phyloP scores from a whole-genome alignment of 2,888 invertebrate species.

The Abscondita cerata region DNA sequence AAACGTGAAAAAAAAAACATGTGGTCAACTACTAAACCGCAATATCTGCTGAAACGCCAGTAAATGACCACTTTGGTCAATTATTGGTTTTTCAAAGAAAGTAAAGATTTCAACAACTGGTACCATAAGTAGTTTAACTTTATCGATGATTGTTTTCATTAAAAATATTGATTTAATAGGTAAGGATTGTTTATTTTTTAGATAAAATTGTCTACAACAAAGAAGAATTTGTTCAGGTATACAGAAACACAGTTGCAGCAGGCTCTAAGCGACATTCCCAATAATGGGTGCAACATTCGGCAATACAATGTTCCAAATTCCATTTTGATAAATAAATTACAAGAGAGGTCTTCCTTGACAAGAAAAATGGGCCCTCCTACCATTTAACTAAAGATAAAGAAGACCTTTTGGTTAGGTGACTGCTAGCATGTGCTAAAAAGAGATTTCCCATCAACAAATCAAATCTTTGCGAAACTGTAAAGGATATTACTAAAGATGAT shows the following conservation, averaged over 20 bases:
- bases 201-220: too few relatives aligned
- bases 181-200: too few relatives aligned
- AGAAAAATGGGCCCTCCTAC: slow-evolving; percentile 29
- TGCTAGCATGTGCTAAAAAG: slow-evolving; percentile 25
- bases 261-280: slow-evolving; percentile 11
- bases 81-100: too few relatives aligned
- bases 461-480: slow-evolving; percentile 32
- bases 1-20: too few relatives aligned
- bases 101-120: too few relatives aligned
- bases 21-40: too few relatives aligned
- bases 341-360: slow-evolving; percentile 24
- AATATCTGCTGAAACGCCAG: too few relatives aligned
- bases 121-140: too few relatives aligned
- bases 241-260: slow-evolving; percentile 12
- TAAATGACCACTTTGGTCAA: too few relatives aligned
- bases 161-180: too few relatives aligned
- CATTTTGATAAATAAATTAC: slow-evolving; percentile 33
- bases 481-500: slow-evolving; percentile 32
- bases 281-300: slow-evolving; percentile 12
- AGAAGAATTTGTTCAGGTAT: slow-evolving; percentile 11
- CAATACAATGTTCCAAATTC: slow-evolving; percentile 19
- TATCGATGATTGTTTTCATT: too few relatives aligned
- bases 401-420: slow-evolving; percentile 21
- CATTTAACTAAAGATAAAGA: slow-evolving; percentile 28
- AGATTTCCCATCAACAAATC: slow-evolving; percentile 34